Conservation (phyloP, 2,797 vertebrate genomes). For the Paramormyrops hopkinsi region DNA sequence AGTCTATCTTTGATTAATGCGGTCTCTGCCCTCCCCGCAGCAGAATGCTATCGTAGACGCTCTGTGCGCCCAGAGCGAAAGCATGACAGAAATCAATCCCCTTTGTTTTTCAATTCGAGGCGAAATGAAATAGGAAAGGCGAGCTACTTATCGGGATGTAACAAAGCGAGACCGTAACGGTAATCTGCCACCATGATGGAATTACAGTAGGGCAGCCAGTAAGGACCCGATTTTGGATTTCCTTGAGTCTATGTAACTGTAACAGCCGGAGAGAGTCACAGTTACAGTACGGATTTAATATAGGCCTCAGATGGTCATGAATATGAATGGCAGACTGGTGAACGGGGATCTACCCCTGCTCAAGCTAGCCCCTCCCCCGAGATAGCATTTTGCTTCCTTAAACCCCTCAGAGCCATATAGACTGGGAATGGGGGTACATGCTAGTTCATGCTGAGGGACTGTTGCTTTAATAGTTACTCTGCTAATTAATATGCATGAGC, state of each 20-base stretch:
- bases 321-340: not conserved
- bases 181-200: not conserved
- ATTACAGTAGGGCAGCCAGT: not conserved
- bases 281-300: not conserved
- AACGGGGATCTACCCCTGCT: not conserved
- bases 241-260: not conserved
- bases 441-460: not conserved
- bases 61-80: constrained; percentile 36
- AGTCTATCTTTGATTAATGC: constrained; percentile 62
- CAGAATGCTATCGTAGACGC: constrained; percentile 53
- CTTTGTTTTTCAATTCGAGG: constrained; percentile 37
- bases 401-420: not conserved
- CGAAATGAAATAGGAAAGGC: constrained; percentile 34
- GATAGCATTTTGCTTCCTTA: not conserved
- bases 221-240: not conserved
- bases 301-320: not conserved
- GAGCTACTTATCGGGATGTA: not conserved
- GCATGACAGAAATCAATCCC: constrained; percentile 11
- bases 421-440: not conserved
- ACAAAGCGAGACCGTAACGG: not conserved
- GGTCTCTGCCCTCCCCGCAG: constrained; percentile 52
- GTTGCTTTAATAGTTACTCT: not conserved
- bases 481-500: not conserved
- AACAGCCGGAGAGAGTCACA: not conserved
- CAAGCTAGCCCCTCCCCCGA: not conserved